Conservation (phyloP, 2,113 vertebrate genomes). For the Thermophis baileyi region DNA sequence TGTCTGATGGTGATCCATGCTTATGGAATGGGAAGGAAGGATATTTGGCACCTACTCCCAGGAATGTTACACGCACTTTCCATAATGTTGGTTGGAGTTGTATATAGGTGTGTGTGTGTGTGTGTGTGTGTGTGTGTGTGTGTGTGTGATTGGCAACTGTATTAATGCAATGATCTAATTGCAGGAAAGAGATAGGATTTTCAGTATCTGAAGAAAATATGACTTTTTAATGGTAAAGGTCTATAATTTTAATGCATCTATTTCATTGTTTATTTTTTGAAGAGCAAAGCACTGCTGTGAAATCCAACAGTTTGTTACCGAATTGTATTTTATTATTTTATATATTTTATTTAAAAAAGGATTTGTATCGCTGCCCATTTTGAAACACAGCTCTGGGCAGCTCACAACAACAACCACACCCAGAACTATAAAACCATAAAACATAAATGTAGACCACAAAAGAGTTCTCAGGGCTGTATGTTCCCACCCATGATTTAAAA, state of each 20-base stretch:
- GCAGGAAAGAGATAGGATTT: no score
- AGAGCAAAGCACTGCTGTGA: not conserved
- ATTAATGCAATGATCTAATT: no score
- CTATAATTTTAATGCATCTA: not conserved
- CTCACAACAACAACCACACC: not conserved
- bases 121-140: no score
- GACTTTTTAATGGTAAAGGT: not conserved
- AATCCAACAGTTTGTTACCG: not conserved
- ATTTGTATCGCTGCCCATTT: not conserved
- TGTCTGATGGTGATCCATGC: not conserved
- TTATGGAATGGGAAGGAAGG: not conserved
- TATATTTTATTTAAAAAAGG: no score
- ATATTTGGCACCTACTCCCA: not conserved
- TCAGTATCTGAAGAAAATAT: no score
- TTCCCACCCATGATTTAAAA: not conserved
- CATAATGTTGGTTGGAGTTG: not conserved
- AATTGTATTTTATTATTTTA: not conserved
- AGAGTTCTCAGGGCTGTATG: not conserved
- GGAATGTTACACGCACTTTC: not conserved
- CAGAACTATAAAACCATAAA: not conserved
- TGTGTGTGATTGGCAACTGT: no score
- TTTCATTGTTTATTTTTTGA: not conserved
- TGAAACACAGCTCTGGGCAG: not conserved
- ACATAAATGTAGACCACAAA: not conserved
- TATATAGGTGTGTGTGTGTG: not conserved